Conservation (phyloP, 2,888 invertebrate genomes). For the Euzetes globulus region DNA sequence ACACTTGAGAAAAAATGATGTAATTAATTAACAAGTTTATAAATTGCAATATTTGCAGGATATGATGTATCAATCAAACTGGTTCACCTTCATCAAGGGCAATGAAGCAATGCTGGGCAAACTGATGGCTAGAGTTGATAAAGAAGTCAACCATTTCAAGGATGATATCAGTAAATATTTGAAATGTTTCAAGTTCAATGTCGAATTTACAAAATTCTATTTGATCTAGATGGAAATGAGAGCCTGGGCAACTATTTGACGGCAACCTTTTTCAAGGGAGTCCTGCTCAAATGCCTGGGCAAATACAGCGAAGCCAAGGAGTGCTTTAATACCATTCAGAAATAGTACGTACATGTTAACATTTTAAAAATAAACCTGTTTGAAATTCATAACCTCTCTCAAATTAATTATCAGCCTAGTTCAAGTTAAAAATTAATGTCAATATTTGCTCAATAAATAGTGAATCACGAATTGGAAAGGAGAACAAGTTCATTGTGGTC, state of each 20-base stretch:
- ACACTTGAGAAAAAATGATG: background rate
- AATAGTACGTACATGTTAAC: background rate
- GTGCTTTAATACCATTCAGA: background rate
- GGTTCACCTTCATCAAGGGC: background rate
- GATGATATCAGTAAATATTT: background rate
- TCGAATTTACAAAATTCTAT: background rate
- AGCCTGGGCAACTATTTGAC: constrained; percentile 26
- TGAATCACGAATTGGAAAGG: background rate
- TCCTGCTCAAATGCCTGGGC: constrained; percentile 4
- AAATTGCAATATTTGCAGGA: background rate
- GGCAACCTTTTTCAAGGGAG: constrained; percentile 29
- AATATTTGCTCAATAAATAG: no score
- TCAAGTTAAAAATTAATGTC: no score
- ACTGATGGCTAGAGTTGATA: background rate
- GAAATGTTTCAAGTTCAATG: no score
- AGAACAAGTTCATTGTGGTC: background rate
- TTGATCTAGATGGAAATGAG: background rate
- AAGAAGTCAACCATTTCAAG: background rate
- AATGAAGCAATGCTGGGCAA: background rate
- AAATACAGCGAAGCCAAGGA: constrained; percentile 18
- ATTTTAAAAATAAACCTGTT: no score
- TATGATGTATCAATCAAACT: background rate
- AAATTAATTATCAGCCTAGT: no score
- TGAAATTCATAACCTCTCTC: no score
- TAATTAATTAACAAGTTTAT: background rate